Evolutionary conservation across 1,140 invertebrate genomes (phyloP).

Genomic region (Brachionus plicatilis): DNA sequence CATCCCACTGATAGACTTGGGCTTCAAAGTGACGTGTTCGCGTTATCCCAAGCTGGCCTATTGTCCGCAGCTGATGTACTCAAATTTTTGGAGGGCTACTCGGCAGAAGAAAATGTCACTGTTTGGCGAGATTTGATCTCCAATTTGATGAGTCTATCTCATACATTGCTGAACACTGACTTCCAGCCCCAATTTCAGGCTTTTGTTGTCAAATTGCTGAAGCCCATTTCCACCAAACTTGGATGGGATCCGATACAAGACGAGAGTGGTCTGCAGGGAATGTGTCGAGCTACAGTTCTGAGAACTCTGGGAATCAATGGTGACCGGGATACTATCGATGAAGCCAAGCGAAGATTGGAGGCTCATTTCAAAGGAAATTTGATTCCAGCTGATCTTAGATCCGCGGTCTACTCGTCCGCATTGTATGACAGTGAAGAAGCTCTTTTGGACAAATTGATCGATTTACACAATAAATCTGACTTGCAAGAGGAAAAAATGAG

Average conservation of each 20-base stretch:
- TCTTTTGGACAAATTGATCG: conserved; percentile 9
- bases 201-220: conserved; percentile 2
- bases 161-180: conserved; percentile 4
- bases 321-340: conserved; percentile 68
- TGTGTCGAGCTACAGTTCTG: conserved; percentile 76
- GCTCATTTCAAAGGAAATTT: conserved; percentile 63
- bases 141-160: conserved; percentile 15
- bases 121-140: conserved; percentile 39
- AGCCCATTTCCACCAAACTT: neutral
- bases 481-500: conserved; percentile 87
- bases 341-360: conserved; percentile 63
- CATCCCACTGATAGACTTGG: conserved; percentile 29
- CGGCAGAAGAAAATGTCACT: conserved; percentile 31
- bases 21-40: conserved; percentile 32
- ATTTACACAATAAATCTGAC: conserved; percentile 73
- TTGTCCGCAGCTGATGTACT: neutral
- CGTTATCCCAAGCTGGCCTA: neutral
- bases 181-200: conserved; percentile 6
- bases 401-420: conserved; percentile 66
- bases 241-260: neutral
- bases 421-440: neutral
- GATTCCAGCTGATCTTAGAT: conserved; percentile 79
- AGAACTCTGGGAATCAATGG: conserved; percentile 72
- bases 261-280: conserved; percentile 61
- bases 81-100: conserved; percentile 18